Evolutionary conservation across 2,113 vertebrate genomes (phyloP).

Genomic region (Lontra canadensis): DNA sequence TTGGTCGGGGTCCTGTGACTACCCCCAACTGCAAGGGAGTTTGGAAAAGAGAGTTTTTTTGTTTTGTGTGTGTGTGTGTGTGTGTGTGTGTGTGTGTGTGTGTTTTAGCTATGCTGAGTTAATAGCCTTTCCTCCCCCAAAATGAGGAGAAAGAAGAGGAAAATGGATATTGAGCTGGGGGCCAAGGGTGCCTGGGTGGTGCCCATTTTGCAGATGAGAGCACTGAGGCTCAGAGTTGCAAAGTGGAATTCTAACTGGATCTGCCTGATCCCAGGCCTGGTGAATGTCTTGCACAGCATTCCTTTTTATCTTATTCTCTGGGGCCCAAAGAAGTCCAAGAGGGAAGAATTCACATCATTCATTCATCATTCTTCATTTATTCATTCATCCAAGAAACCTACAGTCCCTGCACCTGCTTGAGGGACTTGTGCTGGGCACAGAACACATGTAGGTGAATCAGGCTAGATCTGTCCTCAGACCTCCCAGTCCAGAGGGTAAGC

Average conservation of each 20-base stretch:
- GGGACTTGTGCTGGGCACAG: neutral
- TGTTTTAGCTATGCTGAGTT: neutral
- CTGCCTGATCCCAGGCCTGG: too few relatives aligned
- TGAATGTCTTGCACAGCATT: neutral
- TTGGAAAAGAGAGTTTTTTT: too few relatives aligned
- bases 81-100: too few relatives aligned
- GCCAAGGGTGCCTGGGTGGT: fast-evolving
- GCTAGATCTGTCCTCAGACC: neutral
- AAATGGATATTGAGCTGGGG: neutral
- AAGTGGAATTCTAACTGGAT: neutral
- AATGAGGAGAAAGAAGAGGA: neutral
- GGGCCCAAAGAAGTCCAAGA: neutral
- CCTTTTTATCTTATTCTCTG: neutral
- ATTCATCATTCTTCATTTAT: too few relatives aligned
- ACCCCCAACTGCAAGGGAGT: neutral
- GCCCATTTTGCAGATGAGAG: neutral
- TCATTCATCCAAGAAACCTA: neutral
- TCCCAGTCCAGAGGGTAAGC: neutral
- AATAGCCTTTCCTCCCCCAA: neutral
- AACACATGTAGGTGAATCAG: neutral
- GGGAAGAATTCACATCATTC: neutral
- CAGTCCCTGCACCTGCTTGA: fast-evolving
- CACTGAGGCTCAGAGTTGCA: fast-evolving
- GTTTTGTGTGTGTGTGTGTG: too few relatives aligned
- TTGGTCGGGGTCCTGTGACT: fast-evolving